phyloP scores from a whole-genome alignment of 2,113 vertebrate genomes.

The Chitala chitala region DNA sequence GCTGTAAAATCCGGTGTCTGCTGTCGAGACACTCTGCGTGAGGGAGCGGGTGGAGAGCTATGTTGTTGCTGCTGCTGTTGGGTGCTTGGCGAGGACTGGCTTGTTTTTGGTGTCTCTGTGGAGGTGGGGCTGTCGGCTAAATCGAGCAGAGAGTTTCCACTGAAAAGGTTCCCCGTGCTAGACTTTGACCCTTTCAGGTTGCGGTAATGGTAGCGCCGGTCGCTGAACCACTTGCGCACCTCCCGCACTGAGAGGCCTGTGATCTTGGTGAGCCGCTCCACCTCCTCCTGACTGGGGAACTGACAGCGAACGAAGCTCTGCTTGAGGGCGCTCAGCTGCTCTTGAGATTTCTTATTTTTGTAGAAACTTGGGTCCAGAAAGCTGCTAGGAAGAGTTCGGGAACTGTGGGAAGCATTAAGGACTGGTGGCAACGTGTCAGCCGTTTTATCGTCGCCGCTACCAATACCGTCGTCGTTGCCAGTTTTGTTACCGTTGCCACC shows the following conservation, averaged over 20 bases:
- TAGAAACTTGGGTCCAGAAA: slow-evolving; percentile 78
- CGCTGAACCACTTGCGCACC: slow-evolving; percentile 97
- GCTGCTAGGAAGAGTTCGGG: slow-evolving; percentile 54
- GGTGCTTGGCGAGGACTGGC: slow-evolving; percentile 48
- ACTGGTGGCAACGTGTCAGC: slow-evolving; percentile 52
- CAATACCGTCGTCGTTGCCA: slow-evolving; percentile 24
- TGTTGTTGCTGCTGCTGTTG: slow-evolving; percentile 52
- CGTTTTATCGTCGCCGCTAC: slow-evolving; percentile 55
- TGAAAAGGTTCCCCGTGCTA: slow-evolving; percentile 44
- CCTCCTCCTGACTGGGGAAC: slow-evolving; percentile 88
- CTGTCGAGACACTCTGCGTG: slow-evolving; percentile 74
- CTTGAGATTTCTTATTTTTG: slow-evolving; percentile 94
- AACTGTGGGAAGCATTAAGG: slow-evolving; percentile 54
- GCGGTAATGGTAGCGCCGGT: slow-evolving; percentile 88
- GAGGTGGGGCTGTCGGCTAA: slow-evolving; percentile 39
- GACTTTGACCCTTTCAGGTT: slow-evolving; percentile 75
- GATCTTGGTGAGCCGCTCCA: slow-evolving; percentile 79
- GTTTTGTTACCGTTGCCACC: slow-evolving; percentile 14
- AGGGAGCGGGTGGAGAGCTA: slow-evolving; percentile 54
- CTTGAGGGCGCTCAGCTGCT: slow-evolving; percentile 84
- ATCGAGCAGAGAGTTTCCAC: slow-evolving; percentile 52
- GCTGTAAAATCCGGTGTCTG: slow-evolving; percentile 85
- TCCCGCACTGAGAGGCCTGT: slow-evolving; percentile 85
- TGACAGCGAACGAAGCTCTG: slow-evolving; percentile 83
- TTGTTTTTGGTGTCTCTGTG: slow-evolving; percentile 40